These are phyloP conservation scores for Ferrisia virgata DNA, from an alignment of 2,888 invertebrate species.

Conservation along the genomic window DNA sequence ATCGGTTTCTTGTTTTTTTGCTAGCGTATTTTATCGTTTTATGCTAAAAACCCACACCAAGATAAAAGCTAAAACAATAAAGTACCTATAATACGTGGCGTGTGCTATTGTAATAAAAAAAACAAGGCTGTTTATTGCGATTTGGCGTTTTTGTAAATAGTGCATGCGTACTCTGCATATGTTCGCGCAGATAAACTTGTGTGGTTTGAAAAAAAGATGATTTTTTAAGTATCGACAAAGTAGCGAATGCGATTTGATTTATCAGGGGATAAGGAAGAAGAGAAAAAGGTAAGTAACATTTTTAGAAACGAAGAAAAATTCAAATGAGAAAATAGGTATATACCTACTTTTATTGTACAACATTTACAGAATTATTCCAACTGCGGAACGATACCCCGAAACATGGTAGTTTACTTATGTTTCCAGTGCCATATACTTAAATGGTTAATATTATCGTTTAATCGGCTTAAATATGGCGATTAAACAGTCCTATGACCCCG, in stretches of 20 bases:
- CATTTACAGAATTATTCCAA: not conserved
- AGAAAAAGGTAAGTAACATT: not conserved
- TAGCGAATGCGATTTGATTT: not conserved
- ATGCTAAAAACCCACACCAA: not conserved
- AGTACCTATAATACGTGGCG: not conserved
- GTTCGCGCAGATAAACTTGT: not conserved
- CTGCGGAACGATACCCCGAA: not conserved
- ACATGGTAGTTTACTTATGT: not conserved
- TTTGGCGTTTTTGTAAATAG: not conserved
- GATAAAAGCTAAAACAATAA: not conserved
- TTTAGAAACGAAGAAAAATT: not conserved
- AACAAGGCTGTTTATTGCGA: not conserved
- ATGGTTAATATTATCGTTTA: conserved; percentile 5
- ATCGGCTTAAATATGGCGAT: conserved; percentile 5
- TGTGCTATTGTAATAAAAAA: not conserved
- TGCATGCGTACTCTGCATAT: not conserved
- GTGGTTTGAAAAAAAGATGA: not conserved
- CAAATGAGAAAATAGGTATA: not conserved
- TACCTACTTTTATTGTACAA: not conserved
- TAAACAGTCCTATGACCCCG: conserved; percentile 7
- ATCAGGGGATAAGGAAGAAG: not conserved
- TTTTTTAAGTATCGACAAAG: not conserved
- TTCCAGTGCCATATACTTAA: conserved; percentile 2
- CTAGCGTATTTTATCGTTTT: not conserved
- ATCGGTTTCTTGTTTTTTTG: not conserved